Percentiles rank a stretch among this genome's conserved stretches.
Conservation (phyloP, 2,797 vertebrate genomes). For the Falco naumanni region DNA sequence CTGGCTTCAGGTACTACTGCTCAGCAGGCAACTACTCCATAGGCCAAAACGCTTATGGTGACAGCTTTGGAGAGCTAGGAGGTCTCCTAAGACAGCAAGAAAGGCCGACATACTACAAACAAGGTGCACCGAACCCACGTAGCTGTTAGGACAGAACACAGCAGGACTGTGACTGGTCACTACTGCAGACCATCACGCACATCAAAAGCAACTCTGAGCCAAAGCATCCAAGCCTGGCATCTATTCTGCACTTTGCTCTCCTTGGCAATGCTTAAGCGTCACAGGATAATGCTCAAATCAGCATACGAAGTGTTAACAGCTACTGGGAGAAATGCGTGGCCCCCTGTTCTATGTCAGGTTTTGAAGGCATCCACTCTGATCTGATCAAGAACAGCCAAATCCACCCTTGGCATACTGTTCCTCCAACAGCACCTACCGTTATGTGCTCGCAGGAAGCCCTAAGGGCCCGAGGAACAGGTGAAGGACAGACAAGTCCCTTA, state of each 20-base stretch:
- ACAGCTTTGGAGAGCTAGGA: rapidly evolving
- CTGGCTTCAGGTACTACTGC: background rate
- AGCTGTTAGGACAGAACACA: background rate
- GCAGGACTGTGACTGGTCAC: background rate
- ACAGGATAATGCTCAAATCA: background rate
- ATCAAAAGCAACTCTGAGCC: background rate
- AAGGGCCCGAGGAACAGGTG: background rate
- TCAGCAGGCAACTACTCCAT: background rate
- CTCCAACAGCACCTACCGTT: background rate
- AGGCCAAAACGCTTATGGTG: background rate
- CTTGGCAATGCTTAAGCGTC: background rate
- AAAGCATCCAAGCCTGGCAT: background rate
- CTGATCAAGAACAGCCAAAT: background rate
- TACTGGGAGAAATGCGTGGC: background rate
- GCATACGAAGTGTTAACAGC: background rate
- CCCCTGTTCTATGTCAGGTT: background rate
- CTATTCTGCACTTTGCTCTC: background rate
- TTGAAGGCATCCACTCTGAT: background rate
- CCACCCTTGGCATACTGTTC: background rate
- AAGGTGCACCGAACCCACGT: rapidly evolving
- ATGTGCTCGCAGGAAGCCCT: background rate
- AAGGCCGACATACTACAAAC: background rate
- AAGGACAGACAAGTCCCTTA: background rate
- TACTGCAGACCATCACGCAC: background rate
- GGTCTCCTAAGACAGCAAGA: background rate